Evolutionary conservation across 2,113 vertebrate species (phyloP).

Genomic region (Ariopsis seemanni): DNA sequence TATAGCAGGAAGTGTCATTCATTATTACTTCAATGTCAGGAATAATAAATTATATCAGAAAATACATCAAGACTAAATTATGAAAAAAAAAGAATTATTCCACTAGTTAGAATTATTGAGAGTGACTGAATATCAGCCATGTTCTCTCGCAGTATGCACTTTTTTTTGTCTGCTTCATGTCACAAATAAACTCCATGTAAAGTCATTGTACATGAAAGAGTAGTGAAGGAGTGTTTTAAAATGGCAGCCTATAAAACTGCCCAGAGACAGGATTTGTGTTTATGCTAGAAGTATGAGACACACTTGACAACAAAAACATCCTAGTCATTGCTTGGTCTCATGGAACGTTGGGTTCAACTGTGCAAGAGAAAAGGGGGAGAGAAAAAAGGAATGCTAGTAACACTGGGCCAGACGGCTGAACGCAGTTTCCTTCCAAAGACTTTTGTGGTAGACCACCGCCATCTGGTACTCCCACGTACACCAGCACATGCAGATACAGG

Average conservation of each 20-base stretch:
- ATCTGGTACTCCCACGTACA: slow-evolving; percentile 32
- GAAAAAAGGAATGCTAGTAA: slow-evolving; percentile 13
- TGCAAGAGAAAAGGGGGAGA: neutral
- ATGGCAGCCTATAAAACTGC: neutral
- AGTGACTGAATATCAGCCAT: neutral
- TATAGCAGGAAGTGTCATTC: neutral
- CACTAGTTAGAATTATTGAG: neutral
- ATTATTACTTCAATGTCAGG: neutral
- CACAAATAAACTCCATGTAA: neutral
- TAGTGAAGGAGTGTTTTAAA: neutral
- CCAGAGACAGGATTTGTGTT: slow-evolving; percentile 17
- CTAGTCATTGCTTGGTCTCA: slow-evolving; percentile 44
- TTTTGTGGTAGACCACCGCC: slow-evolving; percentile 43
- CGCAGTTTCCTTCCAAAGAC: slow-evolving; percentile 24
- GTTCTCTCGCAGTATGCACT: neutral
- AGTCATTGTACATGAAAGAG: neutral
- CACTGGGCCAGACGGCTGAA: slow-evolving; percentile 30
- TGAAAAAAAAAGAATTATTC: neutral
- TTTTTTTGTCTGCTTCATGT: neutral
- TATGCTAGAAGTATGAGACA: slow-evolving; percentile 3
- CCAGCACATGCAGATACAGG: neutral
- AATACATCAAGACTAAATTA: neutral
- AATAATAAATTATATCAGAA: neutral
- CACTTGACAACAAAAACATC: slow-evolving; percentile 25
- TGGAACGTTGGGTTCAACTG: slow-evolving; percentile 15